Conservation (phyloP, 2,113 vertebrate genomes). For the Cochlearius cochlearius region DNA sequence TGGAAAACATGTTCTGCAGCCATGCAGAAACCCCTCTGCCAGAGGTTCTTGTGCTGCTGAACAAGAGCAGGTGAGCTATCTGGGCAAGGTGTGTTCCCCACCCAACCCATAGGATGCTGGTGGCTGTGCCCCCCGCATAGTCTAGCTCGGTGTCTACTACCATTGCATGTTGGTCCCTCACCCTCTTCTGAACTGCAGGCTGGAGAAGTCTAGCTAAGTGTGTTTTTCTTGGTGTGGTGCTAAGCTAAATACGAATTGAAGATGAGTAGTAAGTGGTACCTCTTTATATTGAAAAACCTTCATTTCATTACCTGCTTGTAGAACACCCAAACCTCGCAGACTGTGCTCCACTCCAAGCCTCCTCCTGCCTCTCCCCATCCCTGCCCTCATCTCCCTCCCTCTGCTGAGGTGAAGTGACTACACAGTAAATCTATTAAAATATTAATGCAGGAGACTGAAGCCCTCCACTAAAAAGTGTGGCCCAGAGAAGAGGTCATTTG, state of each 20-base stretch:
- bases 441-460: not conserved
- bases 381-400: not conserved
- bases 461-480: not conserved
- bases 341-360: not conserved
- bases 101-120: fast-evolving
- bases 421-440: not conserved
- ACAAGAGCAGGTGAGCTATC: not conserved
- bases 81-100: not conserved
- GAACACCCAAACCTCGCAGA: not conserved
- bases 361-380: not conserved
- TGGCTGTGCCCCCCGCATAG: fast-evolving
- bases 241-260: not conserved
- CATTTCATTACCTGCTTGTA: not conserved
- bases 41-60: not conserved
- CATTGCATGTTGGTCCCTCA: not conserved
- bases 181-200: not conserved
- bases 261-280: not conserved
- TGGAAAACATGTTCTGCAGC: not conserved
- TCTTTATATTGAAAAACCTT: not conserved
- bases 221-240: not conserved
- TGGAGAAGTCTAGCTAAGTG: not conserved
- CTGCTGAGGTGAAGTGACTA: not conserved
- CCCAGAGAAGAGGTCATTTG: not conserved
- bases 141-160: not conserved
- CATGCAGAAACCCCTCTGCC: not conserved